Evolutionary conservation across 2,797 vertebrate species (phyloP).

Genomic region (Myotis daubentonii): DNA sequence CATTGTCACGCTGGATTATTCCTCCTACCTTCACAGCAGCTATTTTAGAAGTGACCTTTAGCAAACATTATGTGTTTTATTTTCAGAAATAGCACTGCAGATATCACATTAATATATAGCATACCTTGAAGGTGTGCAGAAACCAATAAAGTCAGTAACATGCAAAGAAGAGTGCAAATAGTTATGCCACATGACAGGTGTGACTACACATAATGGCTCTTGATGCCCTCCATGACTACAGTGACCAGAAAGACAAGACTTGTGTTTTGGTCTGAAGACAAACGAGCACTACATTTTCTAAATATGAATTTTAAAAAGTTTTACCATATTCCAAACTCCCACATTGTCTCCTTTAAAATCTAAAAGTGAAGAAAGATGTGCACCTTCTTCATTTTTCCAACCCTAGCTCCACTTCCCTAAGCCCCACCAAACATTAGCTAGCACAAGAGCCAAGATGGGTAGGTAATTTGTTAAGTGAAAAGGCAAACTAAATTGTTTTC

Average conservation of each 20-base stretch:
- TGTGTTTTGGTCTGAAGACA: neutral
- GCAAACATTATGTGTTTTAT: conserved; percentile 58
- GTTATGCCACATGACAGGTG: neutral
- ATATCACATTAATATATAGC: conserved; percentile 23
- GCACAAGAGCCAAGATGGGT: neutral
- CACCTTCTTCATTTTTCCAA: neutral
- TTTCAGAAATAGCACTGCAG: conserved; percentile 64
- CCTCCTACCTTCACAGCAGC: conserved; percentile 44
- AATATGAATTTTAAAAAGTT: too few relatives aligned
- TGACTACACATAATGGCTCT: neutral
- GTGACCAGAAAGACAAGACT: neutral
- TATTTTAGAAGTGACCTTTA: conserved; percentile 72
- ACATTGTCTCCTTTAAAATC: conserved; percentile 21
- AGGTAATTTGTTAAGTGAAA: conserved; percentile 24
- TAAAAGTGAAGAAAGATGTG: neutral
- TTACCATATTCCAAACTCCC: neutral
- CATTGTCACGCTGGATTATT: conserved; percentile 40
- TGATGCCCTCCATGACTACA: neutral
- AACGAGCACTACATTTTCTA: neutral
- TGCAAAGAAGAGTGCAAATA: neutral
- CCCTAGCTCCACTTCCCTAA: neutral
- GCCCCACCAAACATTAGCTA: neutral
- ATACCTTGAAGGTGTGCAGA: conserved; percentile 52
- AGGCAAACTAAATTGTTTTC: conserved; percentile 41
- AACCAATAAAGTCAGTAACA: conserved; percentile 32